A percentile compares a stretch with the other conserved stretches of the same genome.
These are phyloP conservation scores for Coregonus suidteri DNA, from an alignment of 2,797 vertebrate genomes.

Conservation along the genomic window DNA sequence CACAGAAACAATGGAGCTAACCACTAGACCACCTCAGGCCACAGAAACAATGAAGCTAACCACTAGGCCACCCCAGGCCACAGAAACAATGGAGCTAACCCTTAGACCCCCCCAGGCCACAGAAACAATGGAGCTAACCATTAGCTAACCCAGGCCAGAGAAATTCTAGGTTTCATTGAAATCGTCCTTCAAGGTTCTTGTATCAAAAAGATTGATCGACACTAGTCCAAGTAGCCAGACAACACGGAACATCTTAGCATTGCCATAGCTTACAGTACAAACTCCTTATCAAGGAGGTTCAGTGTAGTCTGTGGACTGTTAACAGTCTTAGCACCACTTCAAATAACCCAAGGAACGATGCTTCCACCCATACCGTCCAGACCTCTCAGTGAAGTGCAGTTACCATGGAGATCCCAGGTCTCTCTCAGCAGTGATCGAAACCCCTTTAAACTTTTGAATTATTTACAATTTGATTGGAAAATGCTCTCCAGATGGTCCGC, in stretches of 20 bases:
- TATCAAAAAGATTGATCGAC: background rate
- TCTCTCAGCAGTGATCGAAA: constrained; percentile 43
- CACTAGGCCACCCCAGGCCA: no score
- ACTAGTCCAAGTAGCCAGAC: background rate
- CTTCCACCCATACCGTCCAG: constrained; percentile 13
- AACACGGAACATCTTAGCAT: background rate
- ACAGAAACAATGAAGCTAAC: no score
- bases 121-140: no score
- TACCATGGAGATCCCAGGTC: constrained; percentile 17
- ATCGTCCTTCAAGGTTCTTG: background rate
- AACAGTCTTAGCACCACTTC: background rate
- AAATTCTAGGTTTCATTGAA: background rate
- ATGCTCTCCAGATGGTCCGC: constrained; percentile 40
- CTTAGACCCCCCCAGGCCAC: no score
- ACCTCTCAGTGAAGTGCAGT: constrained; percentile 28
- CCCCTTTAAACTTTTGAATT: constrained; percentile 47
- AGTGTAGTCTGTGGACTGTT: background rate
- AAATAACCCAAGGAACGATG: background rate
- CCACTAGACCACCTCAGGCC: no score
- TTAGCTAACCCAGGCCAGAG: background rate
- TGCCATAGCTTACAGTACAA: background rate
- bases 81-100: no score
- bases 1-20: no score
- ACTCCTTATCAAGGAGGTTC: background rate
- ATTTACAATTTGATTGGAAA: constrained; percentile 39